A percentile compares a stretch with the other conserved stretches of the same genome.
phyloP scores from a whole-genome alignment of 2,797 vertebrate genomes.

The Enteromius paludinosus region DNA sequence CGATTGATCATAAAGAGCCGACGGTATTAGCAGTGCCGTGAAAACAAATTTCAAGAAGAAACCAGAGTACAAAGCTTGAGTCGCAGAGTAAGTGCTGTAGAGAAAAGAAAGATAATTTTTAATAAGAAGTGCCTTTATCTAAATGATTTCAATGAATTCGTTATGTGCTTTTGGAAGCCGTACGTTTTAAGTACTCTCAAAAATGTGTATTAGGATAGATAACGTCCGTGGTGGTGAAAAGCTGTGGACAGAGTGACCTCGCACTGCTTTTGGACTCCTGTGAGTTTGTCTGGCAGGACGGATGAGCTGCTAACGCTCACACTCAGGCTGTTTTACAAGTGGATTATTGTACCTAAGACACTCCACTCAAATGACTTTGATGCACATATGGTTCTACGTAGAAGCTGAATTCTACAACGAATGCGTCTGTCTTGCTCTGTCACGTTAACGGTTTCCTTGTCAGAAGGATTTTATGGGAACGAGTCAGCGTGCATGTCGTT shows the following conservation, averaged over 20 bases:
- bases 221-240: not conserved
- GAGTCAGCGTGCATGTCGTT: conserved; percentile 36
- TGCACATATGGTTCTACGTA: conserved; percentile 63
- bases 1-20: conserved; percentile 36
- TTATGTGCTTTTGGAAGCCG: not conserved
- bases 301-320: conserved; percentile 56
- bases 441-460: conserved; percentile 25
- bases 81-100: not conserved
- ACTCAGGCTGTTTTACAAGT: conserved; percentile 70
- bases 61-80: conserved; percentile 14
- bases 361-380: conserved; percentile 62
- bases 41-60: conserved; percentile 18
- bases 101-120: conserved; percentile 12
- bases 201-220: conserved; percentile 16
- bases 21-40: not conserved
- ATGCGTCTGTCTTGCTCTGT: conserved; percentile 37
- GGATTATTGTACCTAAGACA: conserved; percentile 70
- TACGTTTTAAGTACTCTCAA: not conserved
- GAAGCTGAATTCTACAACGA: conserved; percentile 57
- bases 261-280: not conserved
- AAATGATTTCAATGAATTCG: conserved; percentile 21
- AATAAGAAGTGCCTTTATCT: conserved; percentile 17
- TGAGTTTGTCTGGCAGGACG: conserved; percentile 52
- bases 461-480: conserved; percentile 36
- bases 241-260: conserved; percentile 4